A percentile compares a stretch with the other conserved stretches of the same genome.
Evolutionary conservation across 1,140 invertebrate genomes (phyloP).

Genomic region (Danaus plexippus): DNA sequence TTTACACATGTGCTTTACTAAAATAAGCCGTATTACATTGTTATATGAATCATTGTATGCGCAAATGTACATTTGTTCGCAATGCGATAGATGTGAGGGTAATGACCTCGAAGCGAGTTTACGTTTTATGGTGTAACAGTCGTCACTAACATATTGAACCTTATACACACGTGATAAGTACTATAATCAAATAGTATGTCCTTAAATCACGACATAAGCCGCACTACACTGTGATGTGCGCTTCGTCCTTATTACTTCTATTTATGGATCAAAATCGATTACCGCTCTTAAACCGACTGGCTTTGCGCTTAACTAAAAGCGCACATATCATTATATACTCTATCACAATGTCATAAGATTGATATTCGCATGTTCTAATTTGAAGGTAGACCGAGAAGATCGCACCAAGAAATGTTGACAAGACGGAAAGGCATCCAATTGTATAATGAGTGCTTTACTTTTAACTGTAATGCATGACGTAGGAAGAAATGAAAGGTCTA

Average conservation of each 20-base stretch:
- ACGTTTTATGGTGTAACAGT: slow-evolving; percentile 29
- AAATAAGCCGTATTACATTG: slow-evolving; percentile 19
- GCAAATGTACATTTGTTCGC: slow-evolving; percentile 19
- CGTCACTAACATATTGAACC: slow-evolving; percentile 7
- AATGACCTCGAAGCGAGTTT: slow-evolving; percentile 35
- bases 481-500: not conserved
- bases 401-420: slow-evolving; percentile 15
- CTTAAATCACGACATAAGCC: slow-evolving; percentile 1
- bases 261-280: slow-evolving; percentile 13
- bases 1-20: not conserved
- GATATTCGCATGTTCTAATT: not conserved
- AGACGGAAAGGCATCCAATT: slow-evolving; percentile 13
- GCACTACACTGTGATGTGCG: slow-evolving; percentile 1
- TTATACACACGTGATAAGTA: not conserved
- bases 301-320: slow-evolving; percentile 1
- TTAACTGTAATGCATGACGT: slow-evolving; percentile 15
- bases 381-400: not conserved
- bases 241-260: slow-evolving; percentile 12
- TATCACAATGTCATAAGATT: slow-evolving; percentile 3
- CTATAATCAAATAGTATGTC: not conserved
- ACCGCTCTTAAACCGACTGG: slow-evolving; percentile 8
- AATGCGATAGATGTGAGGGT: slow-evolving; percentile 25
- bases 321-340: not conserved
- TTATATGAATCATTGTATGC: slow-evolving; percentile 13
- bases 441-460: slow-evolving; percentile 10